phyloP scores from a whole-genome alignment of 2,888 invertebrate genomes.

The Physocephala rufipes region DNA sequence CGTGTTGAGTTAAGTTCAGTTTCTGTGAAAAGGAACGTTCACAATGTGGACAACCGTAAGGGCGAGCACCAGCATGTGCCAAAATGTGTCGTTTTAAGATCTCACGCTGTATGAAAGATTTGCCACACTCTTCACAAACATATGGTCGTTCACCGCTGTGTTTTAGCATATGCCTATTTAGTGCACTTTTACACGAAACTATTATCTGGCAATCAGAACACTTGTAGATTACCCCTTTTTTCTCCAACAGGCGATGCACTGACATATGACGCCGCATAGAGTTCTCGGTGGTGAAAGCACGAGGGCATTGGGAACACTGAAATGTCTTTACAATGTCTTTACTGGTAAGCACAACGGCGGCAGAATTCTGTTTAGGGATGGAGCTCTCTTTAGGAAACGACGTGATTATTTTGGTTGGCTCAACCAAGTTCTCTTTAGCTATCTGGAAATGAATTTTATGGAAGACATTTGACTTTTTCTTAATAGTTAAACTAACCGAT shows the following conservation, averaged over 20 bases:
- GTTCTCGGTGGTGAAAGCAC: slow-evolving; percentile 71
- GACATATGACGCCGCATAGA: slow-evolving; percentile 72
- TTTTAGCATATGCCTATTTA: slow-evolving; percentile 74
- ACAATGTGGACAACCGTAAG: slow-evolving; percentile 74
- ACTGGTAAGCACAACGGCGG: slow-evolving; percentile 44
- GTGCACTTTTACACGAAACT: slow-evolving; percentile 73
- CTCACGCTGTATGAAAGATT: slow-evolving; percentile 77
- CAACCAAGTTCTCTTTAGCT: slow-evolving; percentile 13
- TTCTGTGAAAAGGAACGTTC: slow-evolving; percentile 78
- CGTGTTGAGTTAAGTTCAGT: slow-evolving; percentile 73
- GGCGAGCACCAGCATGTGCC: slow-evolving; percentile 71
- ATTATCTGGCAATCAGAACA: slow-evolving; percentile 73
- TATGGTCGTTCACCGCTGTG: slow-evolving; percentile 70
- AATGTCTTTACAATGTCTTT: slow-evolving; percentile 67
- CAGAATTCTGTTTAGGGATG: slow-evolving; percentile 32
- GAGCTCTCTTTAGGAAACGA: not conserved
- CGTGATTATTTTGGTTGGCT: slow-evolving; percentile 19
- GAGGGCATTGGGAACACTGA: slow-evolving; percentile 72
- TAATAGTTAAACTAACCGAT: slow-evolving; percentile 40
- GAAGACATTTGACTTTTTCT: slow-evolving; percentile 10
- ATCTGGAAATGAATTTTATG: not conserved
- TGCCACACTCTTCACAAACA: slow-evolving; percentile 69
- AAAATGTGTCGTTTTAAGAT: slow-evolving; percentile 73
- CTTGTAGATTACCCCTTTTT: slow-evolving; percentile 67
- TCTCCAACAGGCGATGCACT: slow-evolving; percentile 70